These are phyloP conservation scores for Panagrolaimus sp. DNA, from an alignment of 1,140 invertebrate genomes.

Conservation along the genomic window DNA sequence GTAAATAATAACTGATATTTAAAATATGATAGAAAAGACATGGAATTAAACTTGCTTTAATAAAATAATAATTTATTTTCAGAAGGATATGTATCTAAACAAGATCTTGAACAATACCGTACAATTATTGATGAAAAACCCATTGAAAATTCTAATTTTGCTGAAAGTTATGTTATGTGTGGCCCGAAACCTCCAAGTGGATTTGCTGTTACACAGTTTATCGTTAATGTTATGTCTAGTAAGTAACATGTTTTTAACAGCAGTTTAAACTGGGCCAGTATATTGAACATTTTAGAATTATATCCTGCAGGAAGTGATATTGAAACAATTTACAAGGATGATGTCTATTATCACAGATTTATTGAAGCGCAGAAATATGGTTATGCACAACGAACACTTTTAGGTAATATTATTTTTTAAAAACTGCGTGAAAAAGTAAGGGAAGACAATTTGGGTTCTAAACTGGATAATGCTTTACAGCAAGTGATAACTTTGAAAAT, in stretches of 20 bases:
- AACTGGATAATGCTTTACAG: too few species aligned
- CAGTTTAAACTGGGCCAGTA: constrained; percentile 13
- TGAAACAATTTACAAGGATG: constrained; percentile 23
- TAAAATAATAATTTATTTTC: too few species aligned
- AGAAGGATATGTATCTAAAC: constrained; percentile 69
- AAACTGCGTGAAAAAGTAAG: too few species aligned
- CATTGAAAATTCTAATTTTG: constrained; percentile 17
- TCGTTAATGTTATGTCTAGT: constrained; percentile 40
- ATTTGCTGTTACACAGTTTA: constrained; percentile 47
- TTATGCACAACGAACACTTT: constrained; percentile 70
- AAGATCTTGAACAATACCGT: constrained; percentile 70
- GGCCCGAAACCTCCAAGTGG: constrained; percentile 37
- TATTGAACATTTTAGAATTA: constrained; percentile 33
- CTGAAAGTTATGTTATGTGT: constrained; percentile 39
- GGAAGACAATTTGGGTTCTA: too few species aligned
- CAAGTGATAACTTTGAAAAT: too few species aligned
- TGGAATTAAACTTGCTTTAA: too few species aligned
- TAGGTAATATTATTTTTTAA: constrained; percentile 33
- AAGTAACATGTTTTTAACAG: neutral
- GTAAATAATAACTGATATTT: too few species aligned
- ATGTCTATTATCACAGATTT: constrained; percentile 71
- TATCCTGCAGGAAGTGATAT: constrained; percentile 34
- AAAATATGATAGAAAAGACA: too few species aligned
- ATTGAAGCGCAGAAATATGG: constrained; percentile 84
- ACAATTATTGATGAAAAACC: constrained; percentile 63